Percentiles rank a stretch among this genome's conserved stretches.
phyloP scores from a whole-genome alignment of 2,888 invertebrate genomes.

The Theristus sp. region DNA sequence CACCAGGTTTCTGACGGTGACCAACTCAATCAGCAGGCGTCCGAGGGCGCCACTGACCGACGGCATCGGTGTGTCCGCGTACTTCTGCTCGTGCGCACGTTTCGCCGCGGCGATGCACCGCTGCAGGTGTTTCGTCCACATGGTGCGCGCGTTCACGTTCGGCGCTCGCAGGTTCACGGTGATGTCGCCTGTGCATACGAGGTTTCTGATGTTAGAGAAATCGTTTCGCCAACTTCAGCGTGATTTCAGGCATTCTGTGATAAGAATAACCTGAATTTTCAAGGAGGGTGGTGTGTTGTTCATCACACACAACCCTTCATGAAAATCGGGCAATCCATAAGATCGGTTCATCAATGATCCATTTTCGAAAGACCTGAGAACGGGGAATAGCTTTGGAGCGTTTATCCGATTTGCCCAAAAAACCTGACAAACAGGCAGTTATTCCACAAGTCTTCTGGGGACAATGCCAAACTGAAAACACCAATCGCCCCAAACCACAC shows the following conservation, averaged over 20 bases:
- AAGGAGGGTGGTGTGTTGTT: too few relatives aligned
- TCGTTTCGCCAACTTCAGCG: not conserved
- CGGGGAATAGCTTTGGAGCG: too few relatives aligned
- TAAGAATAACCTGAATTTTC: not conserved
- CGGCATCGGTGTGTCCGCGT: not conserved
- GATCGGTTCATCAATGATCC: too few relatives aligned
- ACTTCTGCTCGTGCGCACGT: not conserved
- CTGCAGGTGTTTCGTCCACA: constrained; percentile 15
- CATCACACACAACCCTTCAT: too few relatives aligned
- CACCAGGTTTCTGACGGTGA: constrained; percentile 1
- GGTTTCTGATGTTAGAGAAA: not conserved
- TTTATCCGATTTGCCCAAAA: too few relatives aligned
- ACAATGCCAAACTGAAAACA: too few relatives aligned
- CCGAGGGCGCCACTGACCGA: not conserved
- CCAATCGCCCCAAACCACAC: not conserved
- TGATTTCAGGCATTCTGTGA: not conserved
- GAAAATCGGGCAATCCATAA: too few relatives aligned
- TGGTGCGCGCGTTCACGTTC: constrained; percentile 11
- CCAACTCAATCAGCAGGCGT: constrained; percentile 6
- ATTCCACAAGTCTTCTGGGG: too few relatives aligned
- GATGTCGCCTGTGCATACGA: constrained; percentile 5
- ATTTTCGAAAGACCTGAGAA: too few relatives aligned
- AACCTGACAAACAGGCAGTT: too few relatives aligned
- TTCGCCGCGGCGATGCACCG: constrained; percentile 10
- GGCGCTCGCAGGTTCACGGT: constrained; percentile 11